A percentile compares a stretch with the other conserved stretches of the same genome.
phyloP scores from a whole-genome alignment of 2,888 invertebrate genomes.

The Platycnemis pennipes region DNA sequence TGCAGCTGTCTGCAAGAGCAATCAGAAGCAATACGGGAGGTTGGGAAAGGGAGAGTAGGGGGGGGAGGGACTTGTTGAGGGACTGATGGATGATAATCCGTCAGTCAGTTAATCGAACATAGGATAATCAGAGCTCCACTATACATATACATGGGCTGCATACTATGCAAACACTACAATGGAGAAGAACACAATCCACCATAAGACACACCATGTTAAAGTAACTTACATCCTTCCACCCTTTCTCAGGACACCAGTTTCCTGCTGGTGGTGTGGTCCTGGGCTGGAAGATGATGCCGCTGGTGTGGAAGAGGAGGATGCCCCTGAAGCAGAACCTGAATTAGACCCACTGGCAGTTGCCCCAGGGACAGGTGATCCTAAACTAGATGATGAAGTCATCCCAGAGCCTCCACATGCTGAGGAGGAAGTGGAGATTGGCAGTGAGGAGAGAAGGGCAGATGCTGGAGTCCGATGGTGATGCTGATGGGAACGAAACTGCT shows the following conservation, averaged over 20 bases:
- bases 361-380: constrained; percentile 31
- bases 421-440: constrained; percentile 45
- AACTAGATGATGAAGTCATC: constrained; percentile 30
- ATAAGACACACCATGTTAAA: too few species aligned
- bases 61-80: too few species aligned
- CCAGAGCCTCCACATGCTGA: background rate
- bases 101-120: too few species aligned
- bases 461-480: constrained; percentile 56
- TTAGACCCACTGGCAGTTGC: constrained; percentile 3
- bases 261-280: constrained; percentile 51
- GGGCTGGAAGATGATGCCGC: constrained; percentile 33
- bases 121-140: too few species aligned
- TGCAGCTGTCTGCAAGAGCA: too few species aligned
- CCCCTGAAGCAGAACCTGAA: background rate
- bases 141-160: too few species aligned
- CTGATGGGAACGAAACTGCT: constrained; percentile 62
- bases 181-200: too few species aligned
- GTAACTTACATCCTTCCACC: constrained; percentile 26
- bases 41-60: too few species aligned
- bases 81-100: too few species aligned
- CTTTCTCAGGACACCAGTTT: constrained; percentile 45
- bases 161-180: too few species aligned
- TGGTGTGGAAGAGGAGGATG: constrained; percentile 34
- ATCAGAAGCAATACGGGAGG: too few species aligned
- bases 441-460: constrained; percentile 49